Evolutionary conservation across 1,140 invertebrate genomes (phyloP).

Genomic region (Ips nitidus): DNA sequence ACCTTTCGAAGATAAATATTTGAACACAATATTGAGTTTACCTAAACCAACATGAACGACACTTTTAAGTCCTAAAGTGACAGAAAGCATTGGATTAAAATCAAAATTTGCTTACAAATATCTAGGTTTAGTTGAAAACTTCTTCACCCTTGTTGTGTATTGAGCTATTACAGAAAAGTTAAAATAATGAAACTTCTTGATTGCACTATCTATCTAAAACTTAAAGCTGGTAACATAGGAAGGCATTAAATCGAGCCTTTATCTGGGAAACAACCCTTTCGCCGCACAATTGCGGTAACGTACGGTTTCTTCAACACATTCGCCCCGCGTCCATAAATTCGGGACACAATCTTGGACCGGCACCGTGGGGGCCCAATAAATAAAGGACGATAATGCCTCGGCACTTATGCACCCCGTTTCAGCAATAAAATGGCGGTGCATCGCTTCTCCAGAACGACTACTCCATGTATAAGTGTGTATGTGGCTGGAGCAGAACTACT

Average conservation of each 20-base stretch:
- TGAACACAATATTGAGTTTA: too few species aligned
- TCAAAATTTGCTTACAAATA: too few species aligned
- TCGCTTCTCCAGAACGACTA: conserved; percentile 1
- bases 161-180: too few species aligned
- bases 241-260: conserved; percentile 12
- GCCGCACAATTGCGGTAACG: conserved; percentile 6
- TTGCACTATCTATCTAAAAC: too few species aligned
- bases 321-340: conserved; percentile 9
- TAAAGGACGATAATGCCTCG: conserved; percentile 15
- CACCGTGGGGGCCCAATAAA: neutral
- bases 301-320: conserved; percentile 18
- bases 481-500: neutral
- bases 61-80: too few species aligned
- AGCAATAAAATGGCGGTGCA: conserved; percentile 17
- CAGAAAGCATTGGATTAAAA: too few species aligned
- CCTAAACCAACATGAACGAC: too few species aligned
- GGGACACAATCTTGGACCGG: conserved; percentile 12
- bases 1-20: too few species aligned
- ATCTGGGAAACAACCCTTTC: conserved; percentile 1
- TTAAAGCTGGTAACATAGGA: too few species aligned
- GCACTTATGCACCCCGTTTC: conserved; percentile 16
- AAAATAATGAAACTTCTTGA: too few species aligned
- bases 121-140: too few species aligned
- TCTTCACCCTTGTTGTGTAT: too few species aligned
- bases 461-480: neutral